phyloP scores from a whole-genome alignment of 2,113 vertebrate genomes.

The Oncorhynchus clarkii region DNA sequence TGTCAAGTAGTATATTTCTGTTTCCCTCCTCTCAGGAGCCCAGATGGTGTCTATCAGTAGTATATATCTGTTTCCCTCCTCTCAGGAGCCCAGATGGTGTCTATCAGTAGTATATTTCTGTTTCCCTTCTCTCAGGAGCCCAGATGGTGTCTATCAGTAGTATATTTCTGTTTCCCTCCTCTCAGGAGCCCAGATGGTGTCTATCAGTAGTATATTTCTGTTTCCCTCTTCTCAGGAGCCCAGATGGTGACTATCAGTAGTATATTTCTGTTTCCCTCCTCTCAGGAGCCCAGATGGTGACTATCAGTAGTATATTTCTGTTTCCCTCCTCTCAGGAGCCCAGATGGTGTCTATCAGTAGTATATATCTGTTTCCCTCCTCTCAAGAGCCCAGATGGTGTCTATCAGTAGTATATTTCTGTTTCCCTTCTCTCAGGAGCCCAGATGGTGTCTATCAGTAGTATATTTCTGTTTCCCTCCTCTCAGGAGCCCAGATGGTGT shows the following conservation, averaged over 20 bases:
- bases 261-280: background rate
- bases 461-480: too few relatives aligned
- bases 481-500: conserved; percentile 91
- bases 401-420: conserved; percentile 73
- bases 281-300: too few relatives aligned
- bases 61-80: background rate
- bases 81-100: conserved; percentile 91
- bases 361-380: background rate
- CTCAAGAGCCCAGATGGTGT: conserved; percentile 91
- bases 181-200: conserved; percentile 91
- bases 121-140: conserved; percentile 80
- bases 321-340: too few relatives aligned
- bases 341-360: too few relatives aligned
- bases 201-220: conserved; percentile 33
- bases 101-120: conserved; percentile 44
- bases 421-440: conserved; percentile 69
- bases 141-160: conserved; percentile 84
- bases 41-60: conserved; percentile 74
- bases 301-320: too few relatives aligned
- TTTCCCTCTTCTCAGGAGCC: conserved; percentile 35
- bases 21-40: too few relatives aligned
- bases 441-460: conserved; percentile 84
- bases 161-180: conserved; percentile 29
- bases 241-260: conserved; percentile 71
- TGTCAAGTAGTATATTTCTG: too few relatives aligned